Conservation (phyloP, 1,140 invertebrate genomes). For the Apis florea region DNA sequence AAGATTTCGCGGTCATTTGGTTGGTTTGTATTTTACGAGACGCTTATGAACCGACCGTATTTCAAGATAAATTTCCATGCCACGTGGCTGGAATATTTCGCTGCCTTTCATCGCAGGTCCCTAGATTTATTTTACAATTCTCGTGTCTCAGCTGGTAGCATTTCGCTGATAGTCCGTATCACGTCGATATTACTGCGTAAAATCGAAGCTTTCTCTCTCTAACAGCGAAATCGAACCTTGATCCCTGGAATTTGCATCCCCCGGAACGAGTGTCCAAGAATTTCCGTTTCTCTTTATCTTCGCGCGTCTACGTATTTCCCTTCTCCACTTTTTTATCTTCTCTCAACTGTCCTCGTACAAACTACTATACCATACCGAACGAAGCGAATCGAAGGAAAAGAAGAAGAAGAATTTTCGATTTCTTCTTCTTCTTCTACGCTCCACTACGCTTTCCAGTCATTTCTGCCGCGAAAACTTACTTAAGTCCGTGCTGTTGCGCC, state of each 20-base stretch:
- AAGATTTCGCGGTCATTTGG: neutral
- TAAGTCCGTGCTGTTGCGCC: no score
- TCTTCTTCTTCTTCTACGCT: neutral
- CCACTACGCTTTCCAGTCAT: no score
- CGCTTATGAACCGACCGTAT: neutral
- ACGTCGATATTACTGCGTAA: constrained; percentile 16
- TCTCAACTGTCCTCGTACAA: no score
- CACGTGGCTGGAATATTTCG: constrained; percentile 39
- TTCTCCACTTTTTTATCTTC: neutral
- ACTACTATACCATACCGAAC: no score
- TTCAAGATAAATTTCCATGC: constrained; percentile 29
- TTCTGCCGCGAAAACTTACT: constrained; percentile 18
- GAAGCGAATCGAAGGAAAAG: no score
- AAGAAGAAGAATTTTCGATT: neutral
- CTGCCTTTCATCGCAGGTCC: neutral
- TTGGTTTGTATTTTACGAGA: constrained; percentile 18
- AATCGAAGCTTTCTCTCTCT: neutral
- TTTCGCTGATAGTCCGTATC: neutral
- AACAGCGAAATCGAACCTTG: constrained; percentile 40
- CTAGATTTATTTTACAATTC: constrained; percentile 40
- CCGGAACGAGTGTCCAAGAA: constrained; percentile 45
- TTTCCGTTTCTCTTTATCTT: neutral
- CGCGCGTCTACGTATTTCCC: no score
- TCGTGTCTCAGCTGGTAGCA: constrained; percentile 15
- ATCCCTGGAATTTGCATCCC: constrained; percentile 60